Evolutionary conservation across 2,113 vertebrate genomes (phyloP), one percentile per base, ranked within the genome.

Genomic region (Rattus norvegicus): DNA sequence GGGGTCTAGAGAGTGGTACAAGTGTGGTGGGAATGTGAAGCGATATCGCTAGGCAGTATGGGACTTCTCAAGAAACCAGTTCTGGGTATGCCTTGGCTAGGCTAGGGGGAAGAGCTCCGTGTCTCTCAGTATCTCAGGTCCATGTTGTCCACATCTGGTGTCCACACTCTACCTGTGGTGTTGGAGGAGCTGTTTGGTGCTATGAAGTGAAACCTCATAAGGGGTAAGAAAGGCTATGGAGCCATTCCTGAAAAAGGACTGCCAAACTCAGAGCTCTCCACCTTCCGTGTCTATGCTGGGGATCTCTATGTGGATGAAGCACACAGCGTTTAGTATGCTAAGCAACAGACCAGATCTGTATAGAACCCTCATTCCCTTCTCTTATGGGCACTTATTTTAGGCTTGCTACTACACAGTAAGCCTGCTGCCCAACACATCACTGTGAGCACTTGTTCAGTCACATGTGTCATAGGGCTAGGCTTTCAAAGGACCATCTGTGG

Each of bases 81-180:
- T 72, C 28, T 20, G 8, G 19, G 7, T 39, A 4, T 52, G 5
- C 16, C 11, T 0, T 2, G n/a, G 33, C 49, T 4, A 20, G 12
- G 20, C 52, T 8, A 0, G 39, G 59, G 89, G 49, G 24, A n/a
- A 33, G 19, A 13, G 12, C 22, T 86, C 12, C 81, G 33, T 3
- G 0, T 11, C 33, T 54, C 36, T 20, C 4, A n/a, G 54, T 8
- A 30, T 20, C 59, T 1, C 36, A 22, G 70, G 47, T 49, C 61
- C 52, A 13, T 13, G 54, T 4, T 70, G 3, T 1, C 14, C 47
- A 43, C 0, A 7, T 11, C 1, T 43, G 14, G 6, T 24, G 54
- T 36, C 30, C 20, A 14, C 9, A 2, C 12, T 9, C 43, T 65
- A 39, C 17, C 13, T 1, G 11, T 0, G 67, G 14, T 33, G 7